phyloP scores from a whole-genome alignment of 2,113 vertebrate species.

The Panthera leo region DNA sequence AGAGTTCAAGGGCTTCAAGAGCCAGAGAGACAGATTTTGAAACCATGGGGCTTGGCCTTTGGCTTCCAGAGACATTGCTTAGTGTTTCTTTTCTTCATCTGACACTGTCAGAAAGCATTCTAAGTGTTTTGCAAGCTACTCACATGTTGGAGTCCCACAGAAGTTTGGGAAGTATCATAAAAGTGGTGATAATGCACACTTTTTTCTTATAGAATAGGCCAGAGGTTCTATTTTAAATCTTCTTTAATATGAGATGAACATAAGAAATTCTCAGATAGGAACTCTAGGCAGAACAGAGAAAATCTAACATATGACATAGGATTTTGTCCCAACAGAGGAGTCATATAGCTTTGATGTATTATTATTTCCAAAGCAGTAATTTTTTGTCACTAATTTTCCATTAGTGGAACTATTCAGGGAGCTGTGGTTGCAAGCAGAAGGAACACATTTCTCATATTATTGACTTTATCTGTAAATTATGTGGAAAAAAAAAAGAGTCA shows the following conservation, averaged over 20 bases:
- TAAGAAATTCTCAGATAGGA: constrained; percentile 43
- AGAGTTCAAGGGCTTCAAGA: constrained; percentile 22
- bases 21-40: background rate
- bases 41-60: constrained; percentile 28
- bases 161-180: constrained; percentile 57
- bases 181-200: constrained; percentile 55
- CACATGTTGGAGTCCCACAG: constrained; percentile 35
- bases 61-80: background rate
- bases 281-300: background rate
- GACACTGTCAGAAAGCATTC: constrained; percentile 39
- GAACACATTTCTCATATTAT: background rate
- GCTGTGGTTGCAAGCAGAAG: background rate
- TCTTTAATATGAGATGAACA: constrained; percentile 54
- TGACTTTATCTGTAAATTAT: background rate
- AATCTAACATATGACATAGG: background rate
- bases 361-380: background rate
- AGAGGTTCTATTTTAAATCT: constrained; percentile 51
- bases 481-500: background rate
- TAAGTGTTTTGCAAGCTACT: constrained; percentile 24
- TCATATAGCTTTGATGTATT: background rate
- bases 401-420: background rate
- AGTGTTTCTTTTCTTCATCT: background rate
- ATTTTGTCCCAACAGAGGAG: background rate
- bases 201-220: constrained; percentile 41
- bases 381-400: background rate